A percentile compares a stretch with the other conserved stretches of the same genome.
These are phyloP conservation scores for Serilophus lunatus DNA, from an alignment of 2,113 vertebrate species.

Conservation along the genomic window DNA sequence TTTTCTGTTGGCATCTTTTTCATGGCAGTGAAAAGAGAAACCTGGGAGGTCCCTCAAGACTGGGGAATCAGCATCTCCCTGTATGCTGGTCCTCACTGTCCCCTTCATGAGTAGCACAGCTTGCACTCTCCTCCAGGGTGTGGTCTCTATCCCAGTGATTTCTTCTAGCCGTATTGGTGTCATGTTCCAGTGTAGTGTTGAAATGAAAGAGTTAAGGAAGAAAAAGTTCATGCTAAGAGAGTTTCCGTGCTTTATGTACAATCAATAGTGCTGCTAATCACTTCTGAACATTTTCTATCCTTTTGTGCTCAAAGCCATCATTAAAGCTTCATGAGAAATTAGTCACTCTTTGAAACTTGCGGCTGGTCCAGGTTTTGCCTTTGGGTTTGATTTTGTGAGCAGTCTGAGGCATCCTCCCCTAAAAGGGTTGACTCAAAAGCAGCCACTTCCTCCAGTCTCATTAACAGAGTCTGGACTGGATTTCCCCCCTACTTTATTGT, in stretches of 20 bases:
- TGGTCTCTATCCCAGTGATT: not conserved
- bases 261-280: not conserved
- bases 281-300: not conserved
- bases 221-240: not conserved
- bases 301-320: not conserved
- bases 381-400: not conserved
- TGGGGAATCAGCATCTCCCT: not conserved
- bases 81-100: not conserved
- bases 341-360: not conserved
- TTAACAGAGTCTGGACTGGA: accelerated
- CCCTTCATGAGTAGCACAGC: not conserved
- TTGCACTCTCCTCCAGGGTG: accelerated
- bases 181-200: accelerated
- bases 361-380: not conserved
- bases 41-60: accelerated
- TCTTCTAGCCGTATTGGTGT: not conserved
- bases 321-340: slow-evolving; percentile 3
- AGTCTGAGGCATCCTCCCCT: not conserved
- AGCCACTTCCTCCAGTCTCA: not conserved
- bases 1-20: not conserved
- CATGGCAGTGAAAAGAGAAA: not conserved
- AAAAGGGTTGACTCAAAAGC: not conserved
- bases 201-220: not conserved
- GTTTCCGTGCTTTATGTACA: not conserved
- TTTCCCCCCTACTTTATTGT: not conserved